Evolutionary conservation across 2,797 vertebrate species (phyloP).

Genomic region (Artibeus jamaicensis): DNA sequence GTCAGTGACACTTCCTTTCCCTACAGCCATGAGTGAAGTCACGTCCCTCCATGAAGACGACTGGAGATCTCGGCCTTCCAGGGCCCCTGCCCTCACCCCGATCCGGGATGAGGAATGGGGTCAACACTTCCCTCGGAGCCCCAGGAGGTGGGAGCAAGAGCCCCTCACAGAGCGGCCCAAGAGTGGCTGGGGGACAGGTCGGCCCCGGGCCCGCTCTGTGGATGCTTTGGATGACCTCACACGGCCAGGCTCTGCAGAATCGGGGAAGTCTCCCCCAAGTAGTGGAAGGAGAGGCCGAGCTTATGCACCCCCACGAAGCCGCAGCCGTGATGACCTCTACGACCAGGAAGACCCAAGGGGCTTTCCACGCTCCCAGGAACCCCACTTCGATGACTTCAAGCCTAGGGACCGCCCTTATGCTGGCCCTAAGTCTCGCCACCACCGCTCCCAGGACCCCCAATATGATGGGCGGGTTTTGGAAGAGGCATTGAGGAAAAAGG

Average conservation of each 20-base stretch:
- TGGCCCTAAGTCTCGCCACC: slow-evolving; percentile 20
- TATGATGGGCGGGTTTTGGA: slow-evolving; percentile 89
- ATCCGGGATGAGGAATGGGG: slow-evolving; percentile 82
- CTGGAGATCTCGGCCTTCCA: slow-evolving; percentile 78
- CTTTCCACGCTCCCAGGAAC: slow-evolving; percentile 35
- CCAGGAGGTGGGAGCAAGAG: slow-evolving; percentile 83
- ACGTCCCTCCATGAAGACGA: slow-evolving; percentile 89
- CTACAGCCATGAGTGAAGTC: slow-evolving; percentile 90
- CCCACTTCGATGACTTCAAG: slow-evolving; percentile 32
- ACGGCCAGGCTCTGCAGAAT: slow-evolving; percentile 71
- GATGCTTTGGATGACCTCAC: slow-evolving; percentile 89
- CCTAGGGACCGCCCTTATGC: slow-evolving; percentile 21
- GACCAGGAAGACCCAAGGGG: slow-evolving; percentile 25
- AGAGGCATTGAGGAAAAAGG: slow-evolving; percentile 89
- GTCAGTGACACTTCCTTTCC: slow-evolving; percentile 51
- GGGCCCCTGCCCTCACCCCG: slow-evolving; percentile 66
- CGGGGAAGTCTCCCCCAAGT: slow-evolving; percentile 76
- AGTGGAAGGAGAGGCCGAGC: slow-evolving; percentile 80
- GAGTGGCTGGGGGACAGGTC: slow-evolving; percentile 48
- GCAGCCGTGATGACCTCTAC: slow-evolving; percentile 89
- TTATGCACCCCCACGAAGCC: slow-evolving; percentile 83
- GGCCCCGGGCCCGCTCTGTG: slow-evolving; percentile 88
- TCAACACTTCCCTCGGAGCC: slow-evolving; percentile 82
- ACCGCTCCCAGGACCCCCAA: slow-evolving; percentile 55
- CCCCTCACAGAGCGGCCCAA: slow-evolving; percentile 35